Base-by-base conservation (phyloP, 2,888 invertebrate species). In the Lepidonotus clava region DNA sequence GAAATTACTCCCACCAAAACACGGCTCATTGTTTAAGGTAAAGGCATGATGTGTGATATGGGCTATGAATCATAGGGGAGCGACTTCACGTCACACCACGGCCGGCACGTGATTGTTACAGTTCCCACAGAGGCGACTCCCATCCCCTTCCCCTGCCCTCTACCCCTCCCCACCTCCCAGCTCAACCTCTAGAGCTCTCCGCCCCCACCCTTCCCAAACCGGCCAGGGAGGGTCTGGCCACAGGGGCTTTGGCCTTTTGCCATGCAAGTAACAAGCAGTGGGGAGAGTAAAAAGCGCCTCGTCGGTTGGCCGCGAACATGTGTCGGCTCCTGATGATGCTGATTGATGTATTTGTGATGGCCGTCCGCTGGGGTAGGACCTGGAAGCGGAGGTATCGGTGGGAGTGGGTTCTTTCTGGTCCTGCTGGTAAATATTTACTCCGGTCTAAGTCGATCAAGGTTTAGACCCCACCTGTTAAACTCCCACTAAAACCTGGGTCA, bases 301-400 rank as follows among this genome's bases (percentile, higher is more conserved):
- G 61, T 61, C 5, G 61, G 28, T 32, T 1, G n/a, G 24, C 28
- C 28, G 24, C n/a, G 61, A 61, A 61, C 61, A 61, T 32, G 28
- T 61, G 61, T 61, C 61, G 5, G 28, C 61, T 61, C 61, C 24
- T 61, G 61, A 28, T 61, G 61, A 61, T 61, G 28, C 61, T 28
- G 61, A 61, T 61, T 11, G 28, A 61, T 61, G 61, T 61, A 61
- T 61, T 61, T 61, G 61, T 61, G 61, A 61, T 61, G 61, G 61
- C 11, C 0, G 28, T 24, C 28, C 28, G 61, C 28, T 61, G 61
- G 61, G 24, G 11, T 61, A 24, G 61, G 61, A 28, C 1, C 24
- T n/a, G n/a, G n/a, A n/a, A 28, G 61, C 24, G 61, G 61, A 24
- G 24, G 61, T 32, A 28, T 28, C 28, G 4, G n/a, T 18, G 61